These are phyloP conservation scores for Rhopalosiphum padi DNA, from an alignment of 1,140 invertebrate genomes.

Conservation along the genomic window DNA sequence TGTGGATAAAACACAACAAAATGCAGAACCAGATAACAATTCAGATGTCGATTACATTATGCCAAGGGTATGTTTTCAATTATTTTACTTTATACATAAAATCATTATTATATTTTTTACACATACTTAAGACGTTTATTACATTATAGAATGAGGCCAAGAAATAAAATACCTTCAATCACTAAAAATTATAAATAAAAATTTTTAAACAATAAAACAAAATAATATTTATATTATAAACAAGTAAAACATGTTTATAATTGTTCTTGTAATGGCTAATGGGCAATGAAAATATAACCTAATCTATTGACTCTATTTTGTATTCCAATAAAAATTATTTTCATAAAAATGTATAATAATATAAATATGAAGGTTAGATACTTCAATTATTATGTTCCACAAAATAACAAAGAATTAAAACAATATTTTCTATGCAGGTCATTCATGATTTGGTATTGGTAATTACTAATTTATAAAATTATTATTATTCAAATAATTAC, in stretches of 20 bases:
- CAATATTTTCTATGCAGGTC: neutral
- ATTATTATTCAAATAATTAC: neutral
- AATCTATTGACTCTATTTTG: neutral
- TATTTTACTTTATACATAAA: neutral
- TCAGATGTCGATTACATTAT: slow-evolving; percentile 67
- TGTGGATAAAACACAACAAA: slow-evolving; percentile 55
- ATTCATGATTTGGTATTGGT: neutral
- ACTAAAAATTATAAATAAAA: neutral
- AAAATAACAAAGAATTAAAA: neutral
- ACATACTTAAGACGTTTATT: neutral
- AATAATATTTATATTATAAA: neutral
- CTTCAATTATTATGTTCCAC: neutral
- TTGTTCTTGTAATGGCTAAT: neutral
- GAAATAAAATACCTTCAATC: neutral
- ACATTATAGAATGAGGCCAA: neutral
- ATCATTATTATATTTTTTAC: neutral
- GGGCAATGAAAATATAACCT: neutral
- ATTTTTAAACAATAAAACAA: neutral
- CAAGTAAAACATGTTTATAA: neutral
- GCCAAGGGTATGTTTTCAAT: slow-evolving; percentile 64
- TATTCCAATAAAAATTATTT: neutral
- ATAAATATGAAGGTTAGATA: neutral
- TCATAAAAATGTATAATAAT: neutral
- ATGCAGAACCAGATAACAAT: slow-evolving; percentile 61
- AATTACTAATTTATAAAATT: neutral